These are phyloP conservation scores for Pyrochroa serraticornis DNA, from an alignment of 2,888 invertebrate genomes.

Conservation along the genomic window DNA sequence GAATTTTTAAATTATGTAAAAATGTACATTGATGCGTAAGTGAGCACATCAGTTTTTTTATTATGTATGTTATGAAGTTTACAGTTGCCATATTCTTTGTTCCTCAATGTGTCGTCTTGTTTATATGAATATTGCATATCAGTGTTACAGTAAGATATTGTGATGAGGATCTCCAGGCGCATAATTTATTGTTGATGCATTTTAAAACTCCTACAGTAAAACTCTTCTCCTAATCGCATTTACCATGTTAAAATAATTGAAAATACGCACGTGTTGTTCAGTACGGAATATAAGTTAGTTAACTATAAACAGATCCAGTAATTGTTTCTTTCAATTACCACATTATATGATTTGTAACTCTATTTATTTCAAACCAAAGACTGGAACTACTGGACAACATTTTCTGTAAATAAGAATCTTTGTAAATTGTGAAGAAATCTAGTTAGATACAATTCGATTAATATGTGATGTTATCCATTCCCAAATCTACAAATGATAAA, in stretches of 20 bases:
- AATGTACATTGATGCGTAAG: neutral
- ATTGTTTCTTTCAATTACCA: neutral
- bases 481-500: neutral
- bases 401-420: constrained; percentile 11
- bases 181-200: too few relatives aligned
- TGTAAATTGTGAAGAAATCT: neutral
- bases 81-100: constrained; percentile 38
- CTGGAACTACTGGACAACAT: constrained; percentile 12
- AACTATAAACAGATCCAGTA: too few relatives aligned
- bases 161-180: neutral
- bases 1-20: neutral
- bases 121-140: constrained; percentile 40
- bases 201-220: too few relatives aligned
- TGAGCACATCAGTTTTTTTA: constrained; percentile 36
- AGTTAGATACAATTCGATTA: neutral
- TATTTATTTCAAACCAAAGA: constrained; percentile 18
- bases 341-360: constrained; percentile 1
- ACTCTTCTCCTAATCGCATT: too few relatives aligned
- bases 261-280: constrained; percentile 8
- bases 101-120: constrained; percentile 29
- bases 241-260: neutral
- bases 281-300: constrained; percentile 1
- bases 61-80: constrained; percentile 15
- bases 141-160: constrained; percentile 33
- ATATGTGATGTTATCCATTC: constrained; percentile 29